Evolutionary conservation across 2,113 vertebrate genomes (phyloP).

Genomic region (Picathartes gymnocephalus): DNA sequence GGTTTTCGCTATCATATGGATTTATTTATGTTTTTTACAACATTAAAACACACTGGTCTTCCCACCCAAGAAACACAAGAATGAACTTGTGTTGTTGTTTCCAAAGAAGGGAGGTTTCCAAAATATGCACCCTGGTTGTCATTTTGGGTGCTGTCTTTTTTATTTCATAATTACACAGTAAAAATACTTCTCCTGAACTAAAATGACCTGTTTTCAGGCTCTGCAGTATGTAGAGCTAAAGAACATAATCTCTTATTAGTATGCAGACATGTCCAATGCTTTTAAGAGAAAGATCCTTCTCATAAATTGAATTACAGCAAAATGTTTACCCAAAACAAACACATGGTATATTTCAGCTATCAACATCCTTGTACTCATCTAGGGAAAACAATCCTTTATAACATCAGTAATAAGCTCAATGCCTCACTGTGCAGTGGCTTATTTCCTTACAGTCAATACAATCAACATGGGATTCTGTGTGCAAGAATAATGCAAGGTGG

Average conservation of each 20-base stretch:
- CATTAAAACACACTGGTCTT: background rate
- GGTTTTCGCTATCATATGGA: background rate
- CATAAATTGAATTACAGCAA: conserved; percentile 4
- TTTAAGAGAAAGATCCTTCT: background rate
- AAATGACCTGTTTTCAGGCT: background rate
- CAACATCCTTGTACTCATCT: background rate
- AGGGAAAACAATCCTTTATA: background rate
- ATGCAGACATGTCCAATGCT: background rate
- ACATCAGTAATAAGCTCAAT: background rate
- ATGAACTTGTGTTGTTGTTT: background rate
- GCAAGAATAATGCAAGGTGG: background rate
- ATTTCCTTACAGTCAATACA: background rate
- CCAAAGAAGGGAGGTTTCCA: background rate
- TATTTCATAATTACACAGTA: background rate
- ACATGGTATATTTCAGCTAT: background rate
- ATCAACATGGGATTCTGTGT: background rate
- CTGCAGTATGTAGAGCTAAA: background rate
- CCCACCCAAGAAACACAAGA: background rate
- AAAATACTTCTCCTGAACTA: background rate
- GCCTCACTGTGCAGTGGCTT: background rate
- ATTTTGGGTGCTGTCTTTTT: background rate
- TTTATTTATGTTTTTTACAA: background rate
- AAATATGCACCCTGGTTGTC: background rate
- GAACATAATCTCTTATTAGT: background rate
- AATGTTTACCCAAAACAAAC: conserved; percentile 21